Evolutionary conservation across 37 sponge, comb jelly and placozoan species (phyloP).

Genomic region (Hormiphora californensis): DNA sequence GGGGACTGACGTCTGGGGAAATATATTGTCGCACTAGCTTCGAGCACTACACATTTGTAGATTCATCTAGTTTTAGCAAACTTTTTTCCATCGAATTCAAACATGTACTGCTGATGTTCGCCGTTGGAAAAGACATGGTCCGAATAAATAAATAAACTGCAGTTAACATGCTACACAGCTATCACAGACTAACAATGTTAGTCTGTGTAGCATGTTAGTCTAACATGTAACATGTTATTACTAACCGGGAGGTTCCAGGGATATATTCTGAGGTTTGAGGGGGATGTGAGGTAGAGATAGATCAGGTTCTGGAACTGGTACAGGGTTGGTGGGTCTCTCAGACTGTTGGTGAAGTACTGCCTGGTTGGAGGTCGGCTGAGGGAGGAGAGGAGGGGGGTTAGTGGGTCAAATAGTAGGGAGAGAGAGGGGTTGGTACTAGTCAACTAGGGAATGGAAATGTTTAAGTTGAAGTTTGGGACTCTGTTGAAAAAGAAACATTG

Average conservation of each 20-base stretch:
- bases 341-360: constrained; percentile 34
- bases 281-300: constrained; percentile 12
- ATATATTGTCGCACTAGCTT: not conserved
- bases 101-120: too few relatives aligned
- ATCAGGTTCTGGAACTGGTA: constrained; percentile 9
- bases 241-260: constrained; percentile 8
- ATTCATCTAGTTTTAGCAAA: too few relatives aligned
- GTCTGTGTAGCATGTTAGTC: too few relatives aligned
- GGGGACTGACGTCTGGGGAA: not conserved
- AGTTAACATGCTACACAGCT: too few relatives aligned
- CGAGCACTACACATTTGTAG: too few relatives aligned
- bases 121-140: too few relatives aligned
- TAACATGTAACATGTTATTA: not conserved
- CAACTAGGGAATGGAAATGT: too few relatives aligned
- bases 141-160: not conserved
- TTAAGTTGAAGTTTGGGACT: too few relatives aligned
- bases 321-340: constrained; percentile 39
- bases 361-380: constrained; percentile 33
- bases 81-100: too few relatives aligned
- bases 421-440: not conserved
- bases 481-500: too few relatives aligned
- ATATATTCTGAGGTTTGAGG: constrained; percentile 16
- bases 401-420: not conserved
- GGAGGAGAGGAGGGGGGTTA: not conserved
- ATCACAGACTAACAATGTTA: too few relatives aligned